Evolutionary conservation across 1,140 invertebrate genomes (phyloP).

Genomic region (Melitaea cinxia): DNA sequence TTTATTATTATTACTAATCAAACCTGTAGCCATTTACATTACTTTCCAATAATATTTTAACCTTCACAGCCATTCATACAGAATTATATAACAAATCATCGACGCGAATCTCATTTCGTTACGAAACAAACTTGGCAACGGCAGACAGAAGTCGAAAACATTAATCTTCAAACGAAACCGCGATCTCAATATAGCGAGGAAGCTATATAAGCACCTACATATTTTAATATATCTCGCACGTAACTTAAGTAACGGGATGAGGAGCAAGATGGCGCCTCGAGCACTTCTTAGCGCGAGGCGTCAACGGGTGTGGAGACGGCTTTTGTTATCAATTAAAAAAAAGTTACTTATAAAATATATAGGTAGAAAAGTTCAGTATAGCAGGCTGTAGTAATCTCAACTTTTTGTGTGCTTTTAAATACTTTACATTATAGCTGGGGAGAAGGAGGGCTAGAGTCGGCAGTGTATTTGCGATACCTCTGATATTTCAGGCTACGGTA

Average conservation of each 20-base stretch:
- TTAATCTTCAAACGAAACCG: constrained; percentile 26
- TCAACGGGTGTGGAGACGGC: constrained; percentile 32
- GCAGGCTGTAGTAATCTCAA: too few relatives aligned
- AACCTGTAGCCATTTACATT: too few relatives aligned
- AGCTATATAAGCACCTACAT: constrained; percentile 22
- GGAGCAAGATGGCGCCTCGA: constrained; percentile 52
- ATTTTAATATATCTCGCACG: constrained; percentile 55
- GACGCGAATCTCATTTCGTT: not conserved
- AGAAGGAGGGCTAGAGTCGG: too few relatives aligned
- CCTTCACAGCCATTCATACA: not conserved
- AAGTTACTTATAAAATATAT: too few relatives aligned
- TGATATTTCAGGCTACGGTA: too few relatives aligned
- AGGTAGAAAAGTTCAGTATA: too few relatives aligned
- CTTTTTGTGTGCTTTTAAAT: too few relatives aligned
- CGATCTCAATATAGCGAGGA: constrained; percentile 8
- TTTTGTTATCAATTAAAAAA: too few relatives aligned
- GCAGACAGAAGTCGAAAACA: constrained; percentile 5
- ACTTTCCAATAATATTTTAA: too few relatives aligned
- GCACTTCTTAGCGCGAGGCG: constrained; percentile 48
- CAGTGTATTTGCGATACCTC: too few relatives aligned
- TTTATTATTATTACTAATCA: too few relatives aligned
- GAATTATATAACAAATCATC: not conserved
- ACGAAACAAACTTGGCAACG: not conserved
- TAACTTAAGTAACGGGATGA: constrained; percentile 50
- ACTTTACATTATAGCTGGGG: too few relatives aligned